Evolutionary conservation across 2,797 vertebrate genomes (phyloP).

Genomic region (Myotis vivesi): DNA sequence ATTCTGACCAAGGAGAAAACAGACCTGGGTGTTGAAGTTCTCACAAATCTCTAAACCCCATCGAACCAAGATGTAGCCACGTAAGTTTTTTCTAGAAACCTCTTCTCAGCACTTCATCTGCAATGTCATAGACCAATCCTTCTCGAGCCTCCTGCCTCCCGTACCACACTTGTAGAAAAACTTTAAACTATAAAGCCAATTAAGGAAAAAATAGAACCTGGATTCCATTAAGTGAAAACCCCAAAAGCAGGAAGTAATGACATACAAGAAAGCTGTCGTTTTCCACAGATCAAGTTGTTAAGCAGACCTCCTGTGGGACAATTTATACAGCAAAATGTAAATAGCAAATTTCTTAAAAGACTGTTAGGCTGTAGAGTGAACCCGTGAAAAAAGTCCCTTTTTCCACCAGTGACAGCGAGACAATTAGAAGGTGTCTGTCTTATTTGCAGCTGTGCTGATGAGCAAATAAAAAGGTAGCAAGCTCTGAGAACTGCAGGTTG

Average conservation of each 20-base stretch:
- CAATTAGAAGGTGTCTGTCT: slow-evolving; percentile 79
- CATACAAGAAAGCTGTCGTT: slow-evolving; percentile 72
- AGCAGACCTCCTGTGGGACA: slow-evolving; percentile 80
- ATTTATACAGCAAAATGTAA: slow-evolving; percentile 75
- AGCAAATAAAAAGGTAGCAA: slow-evolving; percentile 74
- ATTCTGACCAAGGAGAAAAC: not conserved
- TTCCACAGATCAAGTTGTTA: slow-evolving; percentile 80
- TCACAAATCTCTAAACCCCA: fast-evolving
- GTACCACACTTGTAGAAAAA: slow-evolving; percentile 31
- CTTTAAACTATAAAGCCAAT: slow-evolving; percentile 69
- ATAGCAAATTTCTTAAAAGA: slow-evolving; percentile 72
- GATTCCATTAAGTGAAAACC: slow-evolving; percentile 76
- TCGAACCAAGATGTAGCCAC: fast-evolving
- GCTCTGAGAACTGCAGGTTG: not conserved
- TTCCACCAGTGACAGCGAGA: slow-evolving; percentile 66
- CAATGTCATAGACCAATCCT: not conserved
- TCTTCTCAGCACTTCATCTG: not conserved
- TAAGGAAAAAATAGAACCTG: slow-evolving; percentile 16
- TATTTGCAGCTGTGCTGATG: slow-evolving; percentile 64
- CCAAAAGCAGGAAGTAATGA: slow-evolving; percentile 71
- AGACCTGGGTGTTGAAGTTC: fast-evolving
- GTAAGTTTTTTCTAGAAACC: not conserved
- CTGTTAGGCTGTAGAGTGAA: slow-evolving; percentile 70
- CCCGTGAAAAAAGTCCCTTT: slow-evolving; percentile 75
- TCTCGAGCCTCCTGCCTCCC: not conserved